Percentiles rank a stretch among this genome's conserved stretches.
These are phyloP conservation scores for Phaedon cochleariae DNA, from an alignment of 2,888 invertebrate genomes.

Conservation along the genomic window DNA sequence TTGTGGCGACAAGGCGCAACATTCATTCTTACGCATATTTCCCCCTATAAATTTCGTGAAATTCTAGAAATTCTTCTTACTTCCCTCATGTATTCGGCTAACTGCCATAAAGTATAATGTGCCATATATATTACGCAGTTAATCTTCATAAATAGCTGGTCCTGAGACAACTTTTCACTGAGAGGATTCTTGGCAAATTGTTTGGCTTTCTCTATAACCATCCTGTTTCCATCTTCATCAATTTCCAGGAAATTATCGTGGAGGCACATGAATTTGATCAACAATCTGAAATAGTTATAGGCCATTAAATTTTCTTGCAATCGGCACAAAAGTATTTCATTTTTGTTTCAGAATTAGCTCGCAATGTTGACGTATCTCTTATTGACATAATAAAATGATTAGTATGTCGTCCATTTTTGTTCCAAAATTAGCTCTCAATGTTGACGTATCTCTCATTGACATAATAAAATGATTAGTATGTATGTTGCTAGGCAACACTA, in stretches of 20 bases:
- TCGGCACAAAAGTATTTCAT: no score
- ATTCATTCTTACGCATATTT: constrained; percentile 46
- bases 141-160: constrained; percentile 46
- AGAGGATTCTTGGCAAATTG: constrained; percentile 41
- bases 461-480: no score
- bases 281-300: no score
- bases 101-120: constrained; percentile 44
- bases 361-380: no score
- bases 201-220: constrained; percentile 26
- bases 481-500: no score
- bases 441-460: no score
- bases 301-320: no score
- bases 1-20: constrained; percentile 38
- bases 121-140: constrained; percentile 47
- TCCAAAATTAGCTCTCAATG: no score
- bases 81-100: constrained; percentile 38
- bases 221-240: not conserved
- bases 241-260: not conserved
- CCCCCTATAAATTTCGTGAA: constrained; percentile 48
- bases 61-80: constrained; percentile 50
- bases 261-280: no score
- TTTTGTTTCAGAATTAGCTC: no score
- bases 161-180: constrained; percentile 42
- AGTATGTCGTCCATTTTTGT: no score
- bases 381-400: no score